Evolutionary conservation across 1,140 invertebrate genomes (phyloP).

Genomic region (Drosophila watanabei): DNA sequence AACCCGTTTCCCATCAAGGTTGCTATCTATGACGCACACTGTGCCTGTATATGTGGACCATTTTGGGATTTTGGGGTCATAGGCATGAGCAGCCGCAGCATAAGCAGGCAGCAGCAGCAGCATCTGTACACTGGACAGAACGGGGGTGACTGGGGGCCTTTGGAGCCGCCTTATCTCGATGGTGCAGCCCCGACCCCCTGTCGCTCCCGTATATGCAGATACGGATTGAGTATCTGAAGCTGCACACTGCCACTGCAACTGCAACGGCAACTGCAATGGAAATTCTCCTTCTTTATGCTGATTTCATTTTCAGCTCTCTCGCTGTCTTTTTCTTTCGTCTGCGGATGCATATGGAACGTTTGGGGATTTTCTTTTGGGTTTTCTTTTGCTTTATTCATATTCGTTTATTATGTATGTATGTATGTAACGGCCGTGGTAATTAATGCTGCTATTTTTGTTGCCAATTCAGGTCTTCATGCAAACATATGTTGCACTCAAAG

Average conservation of each 20-base stretch:
- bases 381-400: slow-evolving; percentile 18
- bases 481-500: slow-evolving; percentile 16
- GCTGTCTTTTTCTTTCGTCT: slow-evolving; percentile 2
- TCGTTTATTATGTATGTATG: slow-evolving; percentile 19
- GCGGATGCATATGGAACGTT: slow-evolving; percentile 8
- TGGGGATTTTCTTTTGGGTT: slow-evolving; percentile 31
- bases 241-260: slow-evolving; percentile 11
- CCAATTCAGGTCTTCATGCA: slow-evolving; percentile 15
- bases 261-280: slow-evolving; percentile 27
- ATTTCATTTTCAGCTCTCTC: slow-evolving; percentile 39
- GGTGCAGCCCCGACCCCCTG: slow-evolving; percentile 5
- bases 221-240: slow-evolving; percentile 21
- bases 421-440: slow-evolving; percentile 14
- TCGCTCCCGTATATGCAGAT: slow-evolving; percentile 14
- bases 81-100: slow-evolving; percentile 47
- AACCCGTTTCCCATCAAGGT: slow-evolving; percentile 10
- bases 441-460: slow-evolving; percentile 19
- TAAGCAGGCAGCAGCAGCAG: slow-evolving; percentile 27
- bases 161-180: slow-evolving; percentile 39
- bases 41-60: slow-evolving; percentile 43
- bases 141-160: slow-evolving; percentile 9
- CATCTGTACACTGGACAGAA: slow-evolving; percentile 25
- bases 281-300: slow-evolving; percentile 16
- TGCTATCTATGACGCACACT: slow-evolving; percentile 20
- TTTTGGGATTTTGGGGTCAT: slow-evolving; percentile 65